Percentiles rank a stretch among this genome's conserved stretches.
These are phyloP conservation scores for Neodiprion virginianus DNA, from an alignment of 1,140 invertebrate species.

Conservation along the genomic window DNA sequence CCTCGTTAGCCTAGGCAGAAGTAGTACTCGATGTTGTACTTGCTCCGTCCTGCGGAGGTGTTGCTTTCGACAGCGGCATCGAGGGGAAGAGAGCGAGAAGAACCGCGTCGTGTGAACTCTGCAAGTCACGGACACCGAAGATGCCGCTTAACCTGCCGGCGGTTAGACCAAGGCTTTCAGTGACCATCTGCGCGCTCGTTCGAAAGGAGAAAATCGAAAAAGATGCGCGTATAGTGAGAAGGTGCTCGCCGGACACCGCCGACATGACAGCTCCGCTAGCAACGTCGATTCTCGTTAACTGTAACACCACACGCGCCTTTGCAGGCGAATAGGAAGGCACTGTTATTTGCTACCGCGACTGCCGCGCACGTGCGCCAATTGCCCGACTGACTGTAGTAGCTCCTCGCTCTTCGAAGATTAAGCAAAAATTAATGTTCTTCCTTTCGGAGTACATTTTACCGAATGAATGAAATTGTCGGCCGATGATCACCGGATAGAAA, in stretches of 20 bases:
- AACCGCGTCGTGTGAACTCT: not conserved
- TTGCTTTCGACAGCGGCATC: conserved; percentile 19
- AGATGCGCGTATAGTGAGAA: conserved; percentile 19
- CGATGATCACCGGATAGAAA: not conserved
- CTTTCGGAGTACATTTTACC: not conserved
- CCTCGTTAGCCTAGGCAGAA: conserved; percentile 34
- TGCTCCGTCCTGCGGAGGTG: conserved; percentile 35
- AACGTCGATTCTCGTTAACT: conserved; percentile 55
- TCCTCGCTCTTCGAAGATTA: not conserved
- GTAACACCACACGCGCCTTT: conserved; percentile 34
- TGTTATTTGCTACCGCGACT: not conserved
- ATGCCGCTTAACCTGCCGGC: not conserved
- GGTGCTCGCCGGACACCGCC: conserved; percentile 23
- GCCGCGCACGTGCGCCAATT: conserved; percentile 21
- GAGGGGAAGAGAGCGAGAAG: not conserved
- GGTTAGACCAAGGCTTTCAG: not conserved
- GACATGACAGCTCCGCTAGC: conserved; percentile 38
- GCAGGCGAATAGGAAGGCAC: conserved; percentile 7
- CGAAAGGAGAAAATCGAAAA: not conserved
- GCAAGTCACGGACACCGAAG: not conserved
- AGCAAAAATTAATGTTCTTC: not conserved
- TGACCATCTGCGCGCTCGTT: not conserved
- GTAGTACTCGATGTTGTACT: conserved; percentile 32
- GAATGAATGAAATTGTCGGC: not conserved
- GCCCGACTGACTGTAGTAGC: not conserved